Base-by-base conservation (phyloP, 53 echinoderm and acorn worm genomes). In the Patiria pectinifera region DNA sequence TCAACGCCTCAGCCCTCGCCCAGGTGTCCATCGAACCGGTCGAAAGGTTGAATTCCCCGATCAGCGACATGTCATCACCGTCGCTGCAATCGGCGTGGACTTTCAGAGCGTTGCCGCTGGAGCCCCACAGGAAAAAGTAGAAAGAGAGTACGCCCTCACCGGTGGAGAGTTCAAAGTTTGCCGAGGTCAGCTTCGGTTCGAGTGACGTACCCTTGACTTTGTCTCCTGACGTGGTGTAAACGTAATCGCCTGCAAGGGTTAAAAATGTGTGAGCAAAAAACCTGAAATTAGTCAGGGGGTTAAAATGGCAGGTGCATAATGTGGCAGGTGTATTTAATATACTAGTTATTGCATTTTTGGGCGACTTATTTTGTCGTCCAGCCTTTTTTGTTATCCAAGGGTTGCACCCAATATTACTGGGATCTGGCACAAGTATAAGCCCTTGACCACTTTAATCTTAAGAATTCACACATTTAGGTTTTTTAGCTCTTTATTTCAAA, bases 81-180 rank as follows among this genome's bases (percentile, higher is more conserved):
- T 22, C 78, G n/a, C 53, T 60, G n/a, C 87, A 87, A 7, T 61
- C 61, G 45, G 59, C 48, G 78, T 59, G 23, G 12, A 87, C 87
- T 16, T 60, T 87, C 78, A 87, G 58, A 4, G 53, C 78, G 61
- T 76, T 76, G 6, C 77, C 60, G 35, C 8, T 14, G 13, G 76
- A 9, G 3, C 87, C 87, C 87, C 87, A 87, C 43, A 77, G 60
- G 78, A 77, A 87, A 35, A 72, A 59, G 87, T 87, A 87, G 87
- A 87, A 87, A 61, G 87, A 87, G 2, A 87, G 77, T 35, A 76
- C 62, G 87, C 87, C 87, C 87, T 87, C 87, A 78, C 87, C 87
- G 87, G 44, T 87, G 14, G 87, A 9, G 22, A 87, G 60, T 25
- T 48, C 3, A 49, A 77, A 59, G 18, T 62, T 12, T 4, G 18